phyloP scores from a whole-genome alignment of 2,113 vertebrate species.

The Cyanoderma ruficeps region DNA sequence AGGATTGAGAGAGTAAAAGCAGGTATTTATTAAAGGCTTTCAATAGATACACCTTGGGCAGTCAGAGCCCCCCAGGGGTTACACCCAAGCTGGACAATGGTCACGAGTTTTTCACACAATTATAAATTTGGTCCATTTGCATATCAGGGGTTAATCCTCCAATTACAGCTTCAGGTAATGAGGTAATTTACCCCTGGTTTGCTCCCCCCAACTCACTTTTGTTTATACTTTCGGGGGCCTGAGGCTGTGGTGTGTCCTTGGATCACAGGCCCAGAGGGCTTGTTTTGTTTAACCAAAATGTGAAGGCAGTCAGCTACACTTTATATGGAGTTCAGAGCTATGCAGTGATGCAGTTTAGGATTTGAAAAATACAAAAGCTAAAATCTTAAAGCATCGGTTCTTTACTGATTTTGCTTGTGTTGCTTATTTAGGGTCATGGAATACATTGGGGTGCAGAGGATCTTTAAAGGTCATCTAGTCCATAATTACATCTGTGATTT shows the following conservation, averaged over 20 bases:
- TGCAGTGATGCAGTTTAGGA: background rate
- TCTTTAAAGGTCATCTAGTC: background rate
- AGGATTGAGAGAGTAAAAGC: background rate
- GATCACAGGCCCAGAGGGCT: background rate
- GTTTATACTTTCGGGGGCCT: background rate
- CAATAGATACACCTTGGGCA: background rate
- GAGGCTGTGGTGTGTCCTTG: background rate
- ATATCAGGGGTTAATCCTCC: background rate
- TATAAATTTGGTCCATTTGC: background rate
- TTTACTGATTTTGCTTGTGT: fast-evolving
- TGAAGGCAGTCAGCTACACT: background rate
- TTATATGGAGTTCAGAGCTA: too few relatives aligned
- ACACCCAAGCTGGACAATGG: background rate
- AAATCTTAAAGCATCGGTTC: too few relatives aligned
- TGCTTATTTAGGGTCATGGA: background rate
- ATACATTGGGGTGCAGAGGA: background rate
- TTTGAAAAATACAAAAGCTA: background rate
- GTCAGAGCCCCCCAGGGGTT: background rate
- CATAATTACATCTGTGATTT: background rate
- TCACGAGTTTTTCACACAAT: background rate
- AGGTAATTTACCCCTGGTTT: background rate
- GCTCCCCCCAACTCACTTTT: background rate
- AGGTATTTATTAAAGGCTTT: background rate
- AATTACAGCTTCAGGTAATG: background rate
- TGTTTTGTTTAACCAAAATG: background rate